Percentiles rank a stretch among this genome's conserved stretches.
Conservation (phyloP, 1,140 invertebrate species). For the Tetramorium alpestre region DNA sequence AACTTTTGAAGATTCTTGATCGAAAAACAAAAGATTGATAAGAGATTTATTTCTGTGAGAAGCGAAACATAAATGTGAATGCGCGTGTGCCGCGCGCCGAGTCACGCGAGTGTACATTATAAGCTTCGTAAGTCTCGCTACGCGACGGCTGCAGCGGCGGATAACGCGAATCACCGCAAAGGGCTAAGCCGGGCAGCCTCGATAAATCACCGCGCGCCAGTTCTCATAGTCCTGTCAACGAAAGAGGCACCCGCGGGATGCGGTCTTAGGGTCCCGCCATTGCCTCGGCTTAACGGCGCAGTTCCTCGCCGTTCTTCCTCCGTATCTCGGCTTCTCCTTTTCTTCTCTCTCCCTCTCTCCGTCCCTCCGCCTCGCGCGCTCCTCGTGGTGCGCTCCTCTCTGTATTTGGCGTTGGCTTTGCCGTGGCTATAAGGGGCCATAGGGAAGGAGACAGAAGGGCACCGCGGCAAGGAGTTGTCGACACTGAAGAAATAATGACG, state of each 20-base stretch:
- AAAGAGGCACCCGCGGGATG: slow-evolving; percentile 73
- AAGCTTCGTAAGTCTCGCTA: slow-evolving; percentile 63
- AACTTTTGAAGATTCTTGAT: not conserved
- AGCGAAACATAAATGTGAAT: not conserved
- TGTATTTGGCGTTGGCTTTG: slow-evolving; percentile 75
- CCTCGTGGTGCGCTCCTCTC: slow-evolving; percentile 52
- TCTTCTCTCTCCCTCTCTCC: slow-evolving; percentile 1
- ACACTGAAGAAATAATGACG: slow-evolving; percentile 78
- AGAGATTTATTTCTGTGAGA: not conserved
- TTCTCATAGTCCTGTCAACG: slow-evolving; percentile 76
- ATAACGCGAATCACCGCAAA: slow-evolving; percentile 74
- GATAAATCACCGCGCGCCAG: slow-evolving; percentile 74
- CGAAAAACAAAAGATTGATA: not conserved
- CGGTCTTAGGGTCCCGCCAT: slow-evolving; percentile 67
- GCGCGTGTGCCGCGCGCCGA: slow-evolving; percentile 2
- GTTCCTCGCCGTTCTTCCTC: slow-evolving; percentile 56
- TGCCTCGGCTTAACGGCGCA: slow-evolving; percentile 69
- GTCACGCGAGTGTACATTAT: slow-evolving; percentile 47
- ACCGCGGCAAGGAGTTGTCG: slow-evolving; percentile 75
- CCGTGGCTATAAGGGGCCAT: slow-evolving; percentile 72
- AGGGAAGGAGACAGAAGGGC: slow-evolving; percentile 71
- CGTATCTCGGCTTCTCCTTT: slow-evolving; percentile 5
- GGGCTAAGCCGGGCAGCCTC: slow-evolving; percentile 70
- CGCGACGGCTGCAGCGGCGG: slow-evolving; percentile 47
- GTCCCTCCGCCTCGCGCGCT: not conserved